phyloP scores from a whole-genome alignment of 2,888 invertebrate species.

The Leucania comma region DNA sequence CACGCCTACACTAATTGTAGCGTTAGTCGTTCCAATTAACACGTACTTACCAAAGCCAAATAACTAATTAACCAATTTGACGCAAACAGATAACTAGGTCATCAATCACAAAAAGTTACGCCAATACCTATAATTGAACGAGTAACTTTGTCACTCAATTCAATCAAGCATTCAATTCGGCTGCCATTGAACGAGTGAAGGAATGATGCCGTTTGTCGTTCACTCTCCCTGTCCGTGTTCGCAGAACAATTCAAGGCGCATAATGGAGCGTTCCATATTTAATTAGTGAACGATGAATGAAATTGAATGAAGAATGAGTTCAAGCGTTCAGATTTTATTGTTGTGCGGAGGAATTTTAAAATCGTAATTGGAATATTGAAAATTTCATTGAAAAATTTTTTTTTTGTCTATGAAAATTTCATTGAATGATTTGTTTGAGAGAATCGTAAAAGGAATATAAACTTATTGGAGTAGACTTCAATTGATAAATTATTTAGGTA shows the following conservation, averaged over 20 bases:
- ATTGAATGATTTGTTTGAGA: not conserved
- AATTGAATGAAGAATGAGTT: conserved; percentile 56
- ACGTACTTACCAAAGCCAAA: not conserved
- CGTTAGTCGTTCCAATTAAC: not conserved
- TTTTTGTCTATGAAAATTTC: conserved; percentile 9
- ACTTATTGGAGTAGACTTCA: too few relatives aligned
- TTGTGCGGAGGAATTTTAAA: conserved; percentile 35
- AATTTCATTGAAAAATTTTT: conserved; percentile 7
- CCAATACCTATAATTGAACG: not conserved
- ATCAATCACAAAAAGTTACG: conserved; percentile 37
- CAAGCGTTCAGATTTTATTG: conserved; percentile 34
- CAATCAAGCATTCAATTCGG: conserved; percentile 43
- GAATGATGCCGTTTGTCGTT: conserved; percentile 52
- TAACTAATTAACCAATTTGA: conserved; percentile 18
- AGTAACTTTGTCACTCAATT: conserved; percentile 36
- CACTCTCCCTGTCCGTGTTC: conserved; percentile 37
- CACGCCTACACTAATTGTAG: not conserved
- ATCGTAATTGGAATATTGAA: conserved; percentile 23
- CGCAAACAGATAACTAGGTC: conserved; percentile 12
- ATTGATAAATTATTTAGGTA: too few relatives aligned
- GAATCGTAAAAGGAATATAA: not conserved
- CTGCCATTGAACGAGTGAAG: conserved; percentile 49
- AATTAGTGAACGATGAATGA: conserved; percentile 61
- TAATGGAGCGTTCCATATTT: conserved; percentile 61
- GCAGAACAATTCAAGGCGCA: conserved; percentile 48